Base-by-base conservation (phyloP, 2,113 vertebrate genomes). In the Anolis carolinensis region DNA sequence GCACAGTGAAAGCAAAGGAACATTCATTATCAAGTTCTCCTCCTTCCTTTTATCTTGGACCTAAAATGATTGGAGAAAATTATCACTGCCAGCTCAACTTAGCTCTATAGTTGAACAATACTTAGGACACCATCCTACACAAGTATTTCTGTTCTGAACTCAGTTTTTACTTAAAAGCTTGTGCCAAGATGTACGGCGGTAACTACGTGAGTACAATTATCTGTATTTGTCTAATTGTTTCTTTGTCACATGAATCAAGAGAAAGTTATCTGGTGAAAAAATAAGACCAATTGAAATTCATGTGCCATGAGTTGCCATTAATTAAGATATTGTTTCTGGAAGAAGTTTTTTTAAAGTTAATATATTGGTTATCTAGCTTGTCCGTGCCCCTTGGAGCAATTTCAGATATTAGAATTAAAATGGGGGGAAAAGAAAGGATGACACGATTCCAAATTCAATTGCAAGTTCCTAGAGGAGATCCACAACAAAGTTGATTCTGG, bases 151-250 rank as follows among this genome's bases (percentile, higher is more conserved):
- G 1, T 70, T 78, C 0, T n/a, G 68, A 77, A 30, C 71, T 74
- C 34, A 82, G 27, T 39, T 27, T 76, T 74, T 93, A 89, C 5
- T 34, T 86, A 86, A 78, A 84, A 72, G 75, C 32, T 79, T 25
- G 0, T 30, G 74, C 79, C 91, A 93, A 89, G 90, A 97, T 97
- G 96, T 96, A 95, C 77, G 92, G 93, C 16, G 96, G 93, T 44
- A 86, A 90, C 65, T 96, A 96, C 48, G 96, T 97, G 84, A 96
- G 96, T 97, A 96, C 50, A 89, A 91, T 59, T 16, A n/a, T 11
- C 65, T 75, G 10, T 89, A 93, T 71, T 88, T 3, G 25, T 68
- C 90, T 92, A 85, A 74, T 62, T 91, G 84, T 73, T 32, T 68
- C 44, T 88, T 79, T 91, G 44, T 70, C 7, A 25, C 63, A 68